Percentiles rank a stretch among this genome's conserved stretches.
These are phyloP conservation scores for Stegodyphus mimosarum DNA, from an alignment of 1,140 invertebrate genomes.

Conservation along the genomic window DNA sequence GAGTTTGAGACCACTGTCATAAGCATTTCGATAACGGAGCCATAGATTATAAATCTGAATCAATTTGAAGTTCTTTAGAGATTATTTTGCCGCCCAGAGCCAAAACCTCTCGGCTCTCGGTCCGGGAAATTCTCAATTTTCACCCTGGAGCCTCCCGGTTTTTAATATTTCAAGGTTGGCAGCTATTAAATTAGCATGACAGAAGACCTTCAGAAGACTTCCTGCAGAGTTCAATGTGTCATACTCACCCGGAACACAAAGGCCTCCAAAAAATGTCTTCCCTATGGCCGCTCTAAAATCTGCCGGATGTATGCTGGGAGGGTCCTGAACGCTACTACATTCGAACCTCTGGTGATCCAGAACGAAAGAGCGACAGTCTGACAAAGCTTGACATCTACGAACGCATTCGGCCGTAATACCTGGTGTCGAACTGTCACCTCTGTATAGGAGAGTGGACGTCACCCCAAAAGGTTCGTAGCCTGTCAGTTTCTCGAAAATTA, in stretches of 20 bases:
- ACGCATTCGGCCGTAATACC: slow-evolving; percentile 69
- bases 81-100: too few species aligned
- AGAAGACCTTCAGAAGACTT: too few species aligned
- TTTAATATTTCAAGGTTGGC: too few species aligned
- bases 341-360: slow-evolving; percentile 67
- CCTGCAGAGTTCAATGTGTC: too few species aligned
- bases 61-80: too few species aligned
- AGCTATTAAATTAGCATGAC: too few species aligned
- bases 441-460: slow-evolving; percentile 66
- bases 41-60: too few species aligned
- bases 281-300: slow-evolving; percentile 68
- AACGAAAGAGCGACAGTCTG: slow-evolving; percentile 69
- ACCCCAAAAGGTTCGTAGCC: slow-evolving; percentile 69
- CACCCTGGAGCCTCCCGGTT: too few species aligned
- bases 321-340: slow-evolving; percentile 45
- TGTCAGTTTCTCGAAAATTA: slow-evolving; percentile 69
- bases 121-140: too few species aligned
- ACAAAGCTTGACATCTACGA: slow-evolving; percentile 66
- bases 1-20: too few species aligned
- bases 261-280: slow-evolving; percentile 69
- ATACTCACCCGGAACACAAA: slow-evolving; percentile 66
- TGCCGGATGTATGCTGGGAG: slow-evolving; percentile 63
- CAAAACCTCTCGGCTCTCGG: too few species aligned
- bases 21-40: too few species aligned
- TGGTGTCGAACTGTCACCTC: slow-evolving; percentile 59